Percentiles rank a stretch among this genome's conserved stretches.
Conservation (phyloP, 2,888 invertebrate genomes). For the Folsomia manolachei region DNA sequence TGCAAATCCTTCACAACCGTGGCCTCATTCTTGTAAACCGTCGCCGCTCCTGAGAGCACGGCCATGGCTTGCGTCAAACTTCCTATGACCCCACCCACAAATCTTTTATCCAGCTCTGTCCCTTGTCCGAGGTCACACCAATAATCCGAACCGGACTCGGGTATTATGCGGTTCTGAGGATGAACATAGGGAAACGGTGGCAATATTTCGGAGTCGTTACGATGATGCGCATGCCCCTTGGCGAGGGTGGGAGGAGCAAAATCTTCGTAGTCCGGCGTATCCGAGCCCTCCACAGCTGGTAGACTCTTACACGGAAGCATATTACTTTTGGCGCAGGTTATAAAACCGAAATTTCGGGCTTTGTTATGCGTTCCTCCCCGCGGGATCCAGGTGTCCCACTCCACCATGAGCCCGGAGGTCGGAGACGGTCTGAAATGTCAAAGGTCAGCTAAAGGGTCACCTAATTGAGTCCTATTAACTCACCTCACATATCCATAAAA, state of each 20-base stretch:
- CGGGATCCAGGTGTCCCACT: conserved; percentile 17
- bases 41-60: conserved; percentile 13
- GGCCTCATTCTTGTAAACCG: conserved; percentile 11
- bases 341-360: conserved; percentile 10
- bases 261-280: conserved; percentile 7
- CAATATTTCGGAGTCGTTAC: not conserved
- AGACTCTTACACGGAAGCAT: conserved; percentile 16
- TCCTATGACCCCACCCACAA: not conserved
- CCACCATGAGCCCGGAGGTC: not conserved
- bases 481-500: conserved; percentile 12
- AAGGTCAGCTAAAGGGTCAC: no score
- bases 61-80: not conserved
- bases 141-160: not conserved
- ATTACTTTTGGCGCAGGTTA: not conserved
- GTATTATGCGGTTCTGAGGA: not conserved
- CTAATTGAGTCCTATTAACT: not conserved
- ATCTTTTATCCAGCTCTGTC: not conserved
- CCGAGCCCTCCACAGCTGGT: not conserved
- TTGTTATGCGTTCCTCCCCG: conserved; percentile 8
- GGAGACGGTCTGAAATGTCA: not conserved
- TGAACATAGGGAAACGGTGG: not conserved
- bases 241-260: not conserved
- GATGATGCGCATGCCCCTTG: no score
- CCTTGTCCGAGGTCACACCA: conserved; percentile 3
- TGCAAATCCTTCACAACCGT: not conserved